These are phyloP conservation scores for Acomys russatus DNA, from an alignment of 2,797 vertebrate genomes.

Conservation along the genomic window DNA sequence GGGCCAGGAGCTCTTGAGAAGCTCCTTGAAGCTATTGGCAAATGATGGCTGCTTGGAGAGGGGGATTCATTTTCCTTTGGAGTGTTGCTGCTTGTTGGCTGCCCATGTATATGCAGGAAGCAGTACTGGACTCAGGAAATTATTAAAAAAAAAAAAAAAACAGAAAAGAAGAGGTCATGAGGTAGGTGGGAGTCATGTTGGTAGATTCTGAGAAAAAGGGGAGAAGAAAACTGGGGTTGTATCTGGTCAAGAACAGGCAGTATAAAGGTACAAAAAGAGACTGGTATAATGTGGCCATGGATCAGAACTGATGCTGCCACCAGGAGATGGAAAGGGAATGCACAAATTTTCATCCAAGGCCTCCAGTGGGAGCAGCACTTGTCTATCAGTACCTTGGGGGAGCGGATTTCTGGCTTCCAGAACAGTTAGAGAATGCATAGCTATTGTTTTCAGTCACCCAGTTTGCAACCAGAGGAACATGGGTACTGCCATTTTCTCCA, in stretches of 20 bases:
- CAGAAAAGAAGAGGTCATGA: neutral
- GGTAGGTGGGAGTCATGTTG: neutral
- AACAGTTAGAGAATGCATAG: neutral
- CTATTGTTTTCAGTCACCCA: neutral
- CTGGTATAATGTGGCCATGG: fast-evolving
- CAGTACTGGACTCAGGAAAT: neutral
- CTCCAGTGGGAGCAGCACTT: fast-evolving
- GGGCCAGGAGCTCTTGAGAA: neutral
- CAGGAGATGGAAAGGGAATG: neutral
- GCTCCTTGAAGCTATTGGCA: neutral
- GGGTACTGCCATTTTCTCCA: neutral
- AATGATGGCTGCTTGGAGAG: neutral
- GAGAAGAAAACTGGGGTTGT: neutral
- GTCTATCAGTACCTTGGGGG: neutral
- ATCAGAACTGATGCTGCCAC: neutral
- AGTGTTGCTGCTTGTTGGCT: neutral
- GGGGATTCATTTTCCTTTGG: neutral
- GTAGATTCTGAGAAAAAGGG: neutral
- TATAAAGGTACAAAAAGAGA: neutral
- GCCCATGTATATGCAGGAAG: neutral
- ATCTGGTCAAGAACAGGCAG: neutral
- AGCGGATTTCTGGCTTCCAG: neutral
- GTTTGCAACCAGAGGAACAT: neutral
- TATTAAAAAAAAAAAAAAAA: neutral
- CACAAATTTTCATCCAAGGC: neutral